Conservation (phyloP, 2,797 vertebrate genomes). For the Centropyge bicolor region DNA sequence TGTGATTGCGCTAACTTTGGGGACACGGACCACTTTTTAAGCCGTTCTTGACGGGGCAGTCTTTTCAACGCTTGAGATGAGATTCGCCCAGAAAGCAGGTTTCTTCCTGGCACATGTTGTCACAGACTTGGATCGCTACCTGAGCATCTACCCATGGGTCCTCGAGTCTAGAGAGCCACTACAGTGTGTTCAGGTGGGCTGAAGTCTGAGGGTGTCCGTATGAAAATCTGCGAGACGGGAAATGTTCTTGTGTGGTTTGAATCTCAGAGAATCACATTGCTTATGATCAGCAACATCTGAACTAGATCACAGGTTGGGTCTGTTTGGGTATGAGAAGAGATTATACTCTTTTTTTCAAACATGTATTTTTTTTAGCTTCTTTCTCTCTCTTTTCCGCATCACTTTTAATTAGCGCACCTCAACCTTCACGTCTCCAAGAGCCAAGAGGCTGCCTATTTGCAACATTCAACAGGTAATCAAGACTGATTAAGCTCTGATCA, state of each 20-base stretch:
- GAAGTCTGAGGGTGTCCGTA: not conserved
- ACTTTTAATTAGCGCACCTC: constrained; percentile 66
- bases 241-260: constrained; percentile 1
- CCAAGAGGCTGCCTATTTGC: constrained; percentile 57
- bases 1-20: constrained; percentile 50
- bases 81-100: constrained; percentile 10
- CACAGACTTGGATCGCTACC: constrained; percentile 23
- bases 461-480: constrained; percentile 81
- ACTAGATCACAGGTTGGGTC: not conserved
- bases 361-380: constrained; percentile 39
- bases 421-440: constrained; percentile 53
- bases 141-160: constrained; percentile 20
- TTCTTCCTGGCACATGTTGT: constrained; percentile 7
- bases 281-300: not conserved
- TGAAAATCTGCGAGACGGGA: not conserved
- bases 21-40: constrained; percentile 27
- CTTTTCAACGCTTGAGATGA: constrained; percentile 25
- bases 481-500: constrained; percentile 78
- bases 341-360: constrained; percentile 3
- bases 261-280: not conserved
- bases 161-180: constrained; percentile 36
- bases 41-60: constrained; percentile 26
- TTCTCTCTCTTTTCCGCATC: constrained; percentile 50
- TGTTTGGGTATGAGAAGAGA: constrained; percentile 14
- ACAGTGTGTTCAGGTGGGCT: constrained; percentile 9